Evolutionary conservation across 2,113 vertebrate genomes (phyloP), one percentile per base, ranked within the genome.

Genomic region (Anhinga anhinga): DNA sequence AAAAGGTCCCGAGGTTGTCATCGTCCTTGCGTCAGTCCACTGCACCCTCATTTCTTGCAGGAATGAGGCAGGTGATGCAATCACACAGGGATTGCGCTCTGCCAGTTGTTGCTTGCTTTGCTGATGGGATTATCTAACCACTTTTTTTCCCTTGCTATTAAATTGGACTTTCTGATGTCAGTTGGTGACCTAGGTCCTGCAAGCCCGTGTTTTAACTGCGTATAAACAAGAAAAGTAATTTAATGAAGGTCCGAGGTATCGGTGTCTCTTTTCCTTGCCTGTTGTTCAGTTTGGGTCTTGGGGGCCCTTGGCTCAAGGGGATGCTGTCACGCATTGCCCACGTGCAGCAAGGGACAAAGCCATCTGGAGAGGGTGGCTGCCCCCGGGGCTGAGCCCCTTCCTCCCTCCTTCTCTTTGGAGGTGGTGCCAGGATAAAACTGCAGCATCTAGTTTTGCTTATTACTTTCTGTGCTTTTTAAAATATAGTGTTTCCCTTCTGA

Each of bases 301-400:
- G 40, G 27, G 6, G 5, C 1, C 9, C 29, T 32, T 1, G 0
- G 22, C 52, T 47, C 15, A 12, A n/a, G 26, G 27, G 18, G 50
- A 44, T 22, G 29, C 52, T 17, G 29, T 15, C 10, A 6, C 1
- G 2, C 3, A 2, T 32, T n/a, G 10, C 34, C 32, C n/a, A 6
- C 0, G 11, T 61, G 22, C 7, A 5, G 38, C 3, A 4, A 3
- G 16, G 45, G 69, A 36, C 40, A 55, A 58, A 55, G 55, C 38
- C 10, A 11, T 12, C 7, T 3, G 8, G 15, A 36, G 20, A 6
- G 36, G 40, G 19, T 69, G 32, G 9, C 42, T 38, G 63, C 19
- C 26, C 44, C 25, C 3, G 11, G 34, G 26, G 38, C 49, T 27
- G 22, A 44, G 49, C 36, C 23, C 13, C 27, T 34, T 65, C 49